These are phyloP conservation scores for Ahaetulla prasina DNA, from an alignment of 2,113 vertebrate species.

Conservation along the genomic window DNA sequence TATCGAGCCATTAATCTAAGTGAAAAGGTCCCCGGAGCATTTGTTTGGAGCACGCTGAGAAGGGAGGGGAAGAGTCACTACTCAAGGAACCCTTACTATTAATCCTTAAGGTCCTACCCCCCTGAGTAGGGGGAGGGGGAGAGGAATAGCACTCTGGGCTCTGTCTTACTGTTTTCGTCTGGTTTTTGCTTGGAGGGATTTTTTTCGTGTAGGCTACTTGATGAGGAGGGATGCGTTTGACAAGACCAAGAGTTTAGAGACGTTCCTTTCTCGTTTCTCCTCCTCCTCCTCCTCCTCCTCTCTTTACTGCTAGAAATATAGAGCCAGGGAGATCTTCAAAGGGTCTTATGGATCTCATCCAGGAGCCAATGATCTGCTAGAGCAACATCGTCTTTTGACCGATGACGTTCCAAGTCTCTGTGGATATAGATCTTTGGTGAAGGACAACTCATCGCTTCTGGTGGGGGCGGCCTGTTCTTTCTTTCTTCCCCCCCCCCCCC, in stretches of 20 bases:
- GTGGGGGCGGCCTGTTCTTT: not conserved
- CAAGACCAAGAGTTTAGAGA: not conserved
- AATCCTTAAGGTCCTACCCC: slow-evolving; percentile 31
- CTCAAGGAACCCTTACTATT: not conserved
- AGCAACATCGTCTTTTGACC: not conserved
- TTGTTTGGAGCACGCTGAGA: slow-evolving; percentile 39
- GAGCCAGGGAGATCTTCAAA: not conserved
- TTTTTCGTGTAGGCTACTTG: not conserved
- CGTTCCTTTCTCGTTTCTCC: not conserved
- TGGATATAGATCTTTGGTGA: not conserved
- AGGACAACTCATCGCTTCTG: not conserved
- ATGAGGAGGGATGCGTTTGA: not conserved
- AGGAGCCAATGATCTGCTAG: not conserved
- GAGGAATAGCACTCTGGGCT: not conserved
- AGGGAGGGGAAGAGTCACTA: slow-evolving; percentile 41
- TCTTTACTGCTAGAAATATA: not conserved
- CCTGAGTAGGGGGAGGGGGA: not conserved
- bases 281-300: not conserved
- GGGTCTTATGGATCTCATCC: not conserved
- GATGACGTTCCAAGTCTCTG: not conserved
- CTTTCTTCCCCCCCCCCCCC: accelerated
- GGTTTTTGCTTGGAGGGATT: not conserved
- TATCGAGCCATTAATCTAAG: slow-evolving; percentile 60
- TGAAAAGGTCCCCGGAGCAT: slow-evolving; percentile 37
- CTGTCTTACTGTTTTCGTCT: not conserved